Evolutionary conservation across 2,888 invertebrate species (phyloP).

Genomic region (Acleris literana): DNA sequence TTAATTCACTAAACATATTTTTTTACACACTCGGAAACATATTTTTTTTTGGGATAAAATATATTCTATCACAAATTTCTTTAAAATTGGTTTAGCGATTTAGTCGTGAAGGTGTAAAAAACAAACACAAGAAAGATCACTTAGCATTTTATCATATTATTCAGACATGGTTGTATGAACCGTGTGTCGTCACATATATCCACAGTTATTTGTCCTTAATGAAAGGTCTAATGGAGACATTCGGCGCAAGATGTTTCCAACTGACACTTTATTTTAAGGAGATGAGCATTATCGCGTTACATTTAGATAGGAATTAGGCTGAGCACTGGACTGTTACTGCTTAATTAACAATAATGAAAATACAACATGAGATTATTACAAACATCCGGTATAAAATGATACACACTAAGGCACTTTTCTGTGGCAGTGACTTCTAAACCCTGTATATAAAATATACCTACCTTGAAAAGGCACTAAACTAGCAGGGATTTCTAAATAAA

Average conservation of each 20-base stretch:
- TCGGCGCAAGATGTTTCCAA: slow-evolving; percentile 45
- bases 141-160: slow-evolving; percentile 1
- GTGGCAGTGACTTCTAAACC: background rate
- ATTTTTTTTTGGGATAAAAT: too few species aligned
- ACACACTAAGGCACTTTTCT: background rate
- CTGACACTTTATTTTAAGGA: slow-evolving; percentile 29
- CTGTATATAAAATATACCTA: too few species aligned
- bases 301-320: slow-evolving; percentile 17
- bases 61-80: too few species aligned
- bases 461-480: background rate
- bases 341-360: slow-evolving; percentile 8
- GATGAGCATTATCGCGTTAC: slow-evolving; percentile 37
- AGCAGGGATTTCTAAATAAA: background rate
- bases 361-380: background rate
- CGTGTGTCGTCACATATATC: slow-evolving; percentile 15
- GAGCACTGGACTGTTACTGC: slow-evolving; percentile 1
- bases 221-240: slow-evolving; percentile 55
- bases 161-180: slow-evolving; percentile 3
- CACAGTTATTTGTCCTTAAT: slow-evolving; percentile 50
- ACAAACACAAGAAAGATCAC: background rate
- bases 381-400: background rate
- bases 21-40: too few species aligned
- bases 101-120: too few species aligned
- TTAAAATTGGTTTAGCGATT: too few species aligned
- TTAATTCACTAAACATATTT: too few species aligned